Conservation (phyloP, 2,888 invertebrate genomes). For the Troilus luridus region DNA sequence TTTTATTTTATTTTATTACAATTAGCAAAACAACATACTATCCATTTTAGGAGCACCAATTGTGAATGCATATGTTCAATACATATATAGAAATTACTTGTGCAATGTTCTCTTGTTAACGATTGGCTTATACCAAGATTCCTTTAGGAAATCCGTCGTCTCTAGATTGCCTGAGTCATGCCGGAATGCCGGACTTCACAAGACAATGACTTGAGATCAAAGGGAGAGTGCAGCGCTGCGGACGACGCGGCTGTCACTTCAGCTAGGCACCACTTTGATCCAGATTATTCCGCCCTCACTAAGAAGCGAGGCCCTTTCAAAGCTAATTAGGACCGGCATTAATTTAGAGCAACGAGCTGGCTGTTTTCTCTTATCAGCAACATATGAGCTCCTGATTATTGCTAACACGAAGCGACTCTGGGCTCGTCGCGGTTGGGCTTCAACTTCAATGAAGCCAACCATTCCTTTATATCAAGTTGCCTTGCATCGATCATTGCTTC, state of each 20-base stretch:
- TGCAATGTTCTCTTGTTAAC: not conserved
- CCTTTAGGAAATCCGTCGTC: not conserved
- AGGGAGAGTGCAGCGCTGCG: not conserved
- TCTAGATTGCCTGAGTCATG: not conserved
- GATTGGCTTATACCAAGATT: not conserved
- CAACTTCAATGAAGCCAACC: not conserved
- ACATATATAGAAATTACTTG: not conserved
- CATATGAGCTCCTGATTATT: slow-evolving; percentile 27
- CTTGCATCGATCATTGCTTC: not conserved
- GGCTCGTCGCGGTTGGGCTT: not conserved
- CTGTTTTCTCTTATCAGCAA: slow-evolving; percentile 33
- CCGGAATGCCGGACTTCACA: slow-evolving; percentile 2
- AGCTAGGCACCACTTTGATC: slow-evolving; percentile 43
- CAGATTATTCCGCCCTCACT: slow-evolving; percentile 38
- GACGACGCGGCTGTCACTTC: slow-evolving; percentile 12
- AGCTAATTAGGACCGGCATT: slow-evolving; percentile 36
- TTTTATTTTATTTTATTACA: too few relatives aligned
- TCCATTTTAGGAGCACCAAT: too few relatives aligned
- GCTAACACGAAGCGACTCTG: not conserved
- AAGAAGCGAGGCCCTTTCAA: slow-evolving; percentile 32
- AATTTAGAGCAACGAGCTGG: slow-evolving; percentile 2
- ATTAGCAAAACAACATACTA: too few relatives aligned
- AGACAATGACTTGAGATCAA: slow-evolving; percentile 21
- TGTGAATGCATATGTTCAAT: not conserved
- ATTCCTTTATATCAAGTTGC: not conserved